Evolutionary conservation across 2,888 invertebrate species (phyloP).

Genomic region (Tinea pellionella): DNA sequence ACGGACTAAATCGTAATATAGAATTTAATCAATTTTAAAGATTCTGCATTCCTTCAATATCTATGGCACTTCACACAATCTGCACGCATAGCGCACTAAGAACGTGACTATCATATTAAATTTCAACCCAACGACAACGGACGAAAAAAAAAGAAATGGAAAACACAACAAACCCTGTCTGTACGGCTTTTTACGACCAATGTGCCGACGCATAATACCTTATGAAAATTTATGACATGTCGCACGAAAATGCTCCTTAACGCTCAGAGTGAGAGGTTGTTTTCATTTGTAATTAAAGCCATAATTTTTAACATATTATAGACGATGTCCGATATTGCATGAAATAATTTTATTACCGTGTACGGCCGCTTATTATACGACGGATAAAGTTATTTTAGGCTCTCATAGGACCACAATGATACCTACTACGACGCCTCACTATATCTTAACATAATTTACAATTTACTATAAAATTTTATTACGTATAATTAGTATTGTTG

Average conservation of each 20-base stretch:
- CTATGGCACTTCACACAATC: neutral
- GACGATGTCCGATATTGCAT: conserved; percentile 13
- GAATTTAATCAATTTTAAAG: neutral
- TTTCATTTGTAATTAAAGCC: neutral
- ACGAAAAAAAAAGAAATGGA: neutral
- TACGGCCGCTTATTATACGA: conserved; percentile 3
- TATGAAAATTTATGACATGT: neutral
- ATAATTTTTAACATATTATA: conserved; percentile 9
- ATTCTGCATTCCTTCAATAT: neutral
- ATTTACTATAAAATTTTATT: neutral
- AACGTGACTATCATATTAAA: neutral
- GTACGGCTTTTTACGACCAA: conserved; percentile 4
- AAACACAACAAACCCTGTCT: neutral
- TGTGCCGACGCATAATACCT: conserved; percentile 9
- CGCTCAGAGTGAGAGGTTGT: neutral
- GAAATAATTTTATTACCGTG: conserved; percentile 12
- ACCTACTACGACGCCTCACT: neutral
- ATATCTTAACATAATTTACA: neutral
- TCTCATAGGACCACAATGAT: neutral
- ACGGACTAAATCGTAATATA: too few relatives aligned
- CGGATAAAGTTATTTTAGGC: conserved; percentile 6
- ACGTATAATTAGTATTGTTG: neutral
- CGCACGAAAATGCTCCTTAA: neutral
- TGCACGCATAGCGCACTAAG: neutral
- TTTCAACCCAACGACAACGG: conserved; percentile 1